Evolutionary conservation across 1,140 invertebrate species (phyloP).

Genomic region (Scaptomyza montana): DNA sequence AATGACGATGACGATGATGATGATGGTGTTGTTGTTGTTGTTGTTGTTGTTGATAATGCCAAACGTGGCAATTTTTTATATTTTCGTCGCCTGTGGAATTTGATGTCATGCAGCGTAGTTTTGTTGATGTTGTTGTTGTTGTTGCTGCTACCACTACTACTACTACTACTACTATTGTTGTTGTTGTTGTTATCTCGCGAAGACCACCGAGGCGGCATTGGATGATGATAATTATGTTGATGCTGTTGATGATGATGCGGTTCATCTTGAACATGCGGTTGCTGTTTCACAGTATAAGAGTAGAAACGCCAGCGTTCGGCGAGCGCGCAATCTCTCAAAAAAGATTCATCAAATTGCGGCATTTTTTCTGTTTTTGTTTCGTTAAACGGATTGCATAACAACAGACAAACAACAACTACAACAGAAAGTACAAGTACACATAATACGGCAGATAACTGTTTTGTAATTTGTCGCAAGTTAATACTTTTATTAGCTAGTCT

Average conservation of each 20-base stretch:
- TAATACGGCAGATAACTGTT: conserved; percentile 6
- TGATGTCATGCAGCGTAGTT: conserved; percentile 74
- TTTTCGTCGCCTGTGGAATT: conserved; percentile 74
- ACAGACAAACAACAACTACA: conserved; percentile 11
- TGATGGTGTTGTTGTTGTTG: conserved; percentile 14
- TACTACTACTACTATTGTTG: conserved; percentile 9
- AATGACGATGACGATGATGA: conserved; percentile 12
- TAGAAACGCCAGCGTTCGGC: conserved; percentile 72
- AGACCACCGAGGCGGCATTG: conserved; percentile 46
- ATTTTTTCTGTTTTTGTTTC: conserved; percentile 28
- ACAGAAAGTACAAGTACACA: conserved; percentile 6
- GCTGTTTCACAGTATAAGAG: conserved; percentile 72
- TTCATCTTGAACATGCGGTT: conserved; percentile 23
- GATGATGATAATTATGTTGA: conserved; percentile 22
- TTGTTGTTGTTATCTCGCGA: conserved; percentile 45
- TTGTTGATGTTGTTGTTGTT: conserved; percentile 37
- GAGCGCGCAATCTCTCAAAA: conserved; percentile 73
- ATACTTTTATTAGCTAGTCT: background rate
- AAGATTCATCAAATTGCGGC: conserved; percentile 82
- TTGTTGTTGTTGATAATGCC: conserved; percentile 55
- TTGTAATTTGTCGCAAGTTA: background rate
- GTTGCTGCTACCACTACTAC: background rate
- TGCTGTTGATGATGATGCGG: conserved; percentile 26
- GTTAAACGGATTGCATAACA: conserved; percentile 59
- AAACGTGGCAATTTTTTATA: conserved; percentile 75